phyloP scores from a whole-genome alignment of 2,113 vertebrate genomes.

The Pandion haliaetus region DNA sequence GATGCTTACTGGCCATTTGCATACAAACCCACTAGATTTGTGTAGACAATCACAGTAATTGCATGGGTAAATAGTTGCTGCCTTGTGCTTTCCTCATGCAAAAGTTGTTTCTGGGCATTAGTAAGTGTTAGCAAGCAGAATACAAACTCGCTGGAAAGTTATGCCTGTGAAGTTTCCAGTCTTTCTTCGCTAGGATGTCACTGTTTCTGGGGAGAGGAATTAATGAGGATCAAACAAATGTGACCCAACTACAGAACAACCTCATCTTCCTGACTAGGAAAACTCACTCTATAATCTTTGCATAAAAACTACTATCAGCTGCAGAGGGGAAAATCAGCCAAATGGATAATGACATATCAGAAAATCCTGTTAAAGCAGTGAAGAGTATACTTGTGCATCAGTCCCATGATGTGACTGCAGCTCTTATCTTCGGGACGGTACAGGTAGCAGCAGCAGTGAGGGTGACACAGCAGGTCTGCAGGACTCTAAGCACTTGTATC shows the following conservation, averaged over 20 bases:
- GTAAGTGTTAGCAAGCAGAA: not conserved
- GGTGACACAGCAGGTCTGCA: not conserved
- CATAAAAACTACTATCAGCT: not conserved
- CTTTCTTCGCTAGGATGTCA: not conserved
- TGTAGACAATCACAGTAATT: slow-evolving; percentile 49
- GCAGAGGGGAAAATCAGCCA: not conserved
- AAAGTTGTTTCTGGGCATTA: not conserved
- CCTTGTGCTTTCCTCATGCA: not conserved
- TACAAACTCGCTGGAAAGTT: not conserved
- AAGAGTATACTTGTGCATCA: not conserved
- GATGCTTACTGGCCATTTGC: slow-evolving; percentile 16
- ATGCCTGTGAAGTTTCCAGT: not conserved
- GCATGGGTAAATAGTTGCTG: not conserved
- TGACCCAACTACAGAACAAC: not conserved
- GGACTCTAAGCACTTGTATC: not conserved
- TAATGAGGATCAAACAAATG: not conserved
- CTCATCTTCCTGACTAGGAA: not conserved
- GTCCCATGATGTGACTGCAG: fast-evolving
- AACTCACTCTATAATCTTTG: not conserved
- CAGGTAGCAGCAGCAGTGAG: not conserved
- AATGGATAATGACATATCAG: not conserved
- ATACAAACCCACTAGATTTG: slow-evolving; percentile 49
- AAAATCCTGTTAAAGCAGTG: not conserved
- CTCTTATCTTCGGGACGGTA: not conserved
- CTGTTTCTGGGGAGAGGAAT: not conserved